Conservation (phyloP, 2,888 invertebrate genomes). For the Rugalucina vietnamica region DNA sequence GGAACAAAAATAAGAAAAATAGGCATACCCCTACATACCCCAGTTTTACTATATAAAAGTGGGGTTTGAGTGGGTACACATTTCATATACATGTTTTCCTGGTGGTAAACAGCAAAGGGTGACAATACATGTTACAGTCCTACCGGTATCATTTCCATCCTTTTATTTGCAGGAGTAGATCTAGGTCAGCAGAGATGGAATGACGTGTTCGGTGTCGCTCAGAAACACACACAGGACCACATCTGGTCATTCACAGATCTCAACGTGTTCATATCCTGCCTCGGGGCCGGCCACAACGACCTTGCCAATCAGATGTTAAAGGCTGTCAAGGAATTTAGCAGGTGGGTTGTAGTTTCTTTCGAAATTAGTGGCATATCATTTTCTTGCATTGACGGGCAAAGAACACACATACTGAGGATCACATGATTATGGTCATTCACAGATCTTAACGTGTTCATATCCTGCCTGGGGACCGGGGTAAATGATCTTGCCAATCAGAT, state of each 20-base stretch:
- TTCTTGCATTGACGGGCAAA: too few relatives aligned
- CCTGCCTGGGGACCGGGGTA: constrained; percentile 78
- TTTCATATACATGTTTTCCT: too few relatives aligned
- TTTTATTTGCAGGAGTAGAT: constrained; percentile 74
- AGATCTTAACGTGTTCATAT: constrained; percentile 84
- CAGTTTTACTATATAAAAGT: too few relatives aligned
- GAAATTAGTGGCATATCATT: too few relatives aligned
- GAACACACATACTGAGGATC: constrained; percentile 84
- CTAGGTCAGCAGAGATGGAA: constrained; percentile 81
- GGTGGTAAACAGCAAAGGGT: too few relatives aligned
- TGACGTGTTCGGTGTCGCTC: constrained; percentile 75
- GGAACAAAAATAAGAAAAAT: too few relatives aligned
- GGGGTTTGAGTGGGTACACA: too few relatives aligned
- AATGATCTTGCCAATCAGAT: not conserved
- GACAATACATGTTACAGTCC: too few relatives aligned
- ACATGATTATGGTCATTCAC: constrained; percentile 85
- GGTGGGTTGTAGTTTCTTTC: too few relatives aligned
- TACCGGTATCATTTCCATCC: too few relatives aligned
- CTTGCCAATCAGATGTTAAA: constrained; percentile 1
- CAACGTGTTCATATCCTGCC: constrained; percentile 82
- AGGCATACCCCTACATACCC: too few relatives aligned
- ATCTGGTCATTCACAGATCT: constrained; percentile 85
- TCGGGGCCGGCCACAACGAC: constrained; percentile 74
- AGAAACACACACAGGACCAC: constrained; percentile 84
- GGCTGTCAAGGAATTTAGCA: not conserved